phyloP scores from a whole-genome alignment of 2,113 vertebrate genomes.

The Brevimyrus niger region DNA sequence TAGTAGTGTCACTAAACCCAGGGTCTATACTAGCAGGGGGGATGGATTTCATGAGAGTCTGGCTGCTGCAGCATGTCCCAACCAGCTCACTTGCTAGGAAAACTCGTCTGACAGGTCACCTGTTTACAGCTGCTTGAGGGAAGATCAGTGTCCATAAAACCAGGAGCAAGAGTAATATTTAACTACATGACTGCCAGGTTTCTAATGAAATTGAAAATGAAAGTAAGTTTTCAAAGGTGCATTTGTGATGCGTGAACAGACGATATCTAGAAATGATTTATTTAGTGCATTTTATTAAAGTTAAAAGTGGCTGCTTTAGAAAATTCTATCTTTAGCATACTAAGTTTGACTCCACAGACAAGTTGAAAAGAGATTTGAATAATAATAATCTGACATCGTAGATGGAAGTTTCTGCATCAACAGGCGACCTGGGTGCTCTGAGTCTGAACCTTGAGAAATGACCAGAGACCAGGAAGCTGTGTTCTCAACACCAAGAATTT shows the following conservation, averaged over 20 bases:
- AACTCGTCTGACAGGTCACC: not conserved
- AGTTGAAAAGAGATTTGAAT: not conserved
- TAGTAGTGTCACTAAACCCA: not conserved
- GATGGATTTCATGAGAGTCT: not conserved
- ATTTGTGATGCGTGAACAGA: not conserved
- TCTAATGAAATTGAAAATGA: not conserved
- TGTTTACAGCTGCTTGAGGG: not conserved
- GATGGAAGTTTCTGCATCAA: not conserved
- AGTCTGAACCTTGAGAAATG: not conserved
- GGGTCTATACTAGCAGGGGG: not conserved
- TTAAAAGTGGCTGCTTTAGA: not conserved
- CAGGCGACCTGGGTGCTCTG: not conserved
- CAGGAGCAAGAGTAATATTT: not conserved
- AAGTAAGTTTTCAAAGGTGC: not conserved
- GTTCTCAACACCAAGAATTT: not conserved
- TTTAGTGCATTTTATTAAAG: not conserved
- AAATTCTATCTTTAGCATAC: not conserved
- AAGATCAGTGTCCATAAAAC: not conserved
- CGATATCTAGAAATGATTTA: not conserved
- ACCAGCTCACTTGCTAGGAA: not conserved
- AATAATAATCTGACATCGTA: not conserved
- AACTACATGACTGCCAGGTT: not conserved
- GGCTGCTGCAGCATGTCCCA: not conserved
- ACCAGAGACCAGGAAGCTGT: not conserved
- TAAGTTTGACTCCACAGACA: not conserved